A percentile compares a stretch with the other conserved stretches of the same genome.
Conservation (phyloP, 2,113 vertebrate species). For the Talpa occidentalis region DNA sequence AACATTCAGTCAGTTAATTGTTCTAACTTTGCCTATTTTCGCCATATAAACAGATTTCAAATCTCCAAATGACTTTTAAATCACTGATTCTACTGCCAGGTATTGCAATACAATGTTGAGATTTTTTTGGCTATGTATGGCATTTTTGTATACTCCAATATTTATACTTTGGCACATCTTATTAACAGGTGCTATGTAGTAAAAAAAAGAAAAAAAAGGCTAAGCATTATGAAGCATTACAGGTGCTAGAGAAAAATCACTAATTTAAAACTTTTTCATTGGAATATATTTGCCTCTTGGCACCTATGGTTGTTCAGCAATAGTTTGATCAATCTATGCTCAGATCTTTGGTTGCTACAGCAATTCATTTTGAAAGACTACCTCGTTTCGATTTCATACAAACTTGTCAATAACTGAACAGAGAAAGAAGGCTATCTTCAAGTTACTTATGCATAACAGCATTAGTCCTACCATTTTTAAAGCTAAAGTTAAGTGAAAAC, state of each 20-base stretch:
- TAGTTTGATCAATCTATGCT: conserved; percentile 33
- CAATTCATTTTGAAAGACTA: conserved; percentile 58
- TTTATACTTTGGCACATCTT: conserved; percentile 59
- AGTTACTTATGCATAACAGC: neutral
- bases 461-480: neutral
- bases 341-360: neutral
- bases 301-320: conserved; percentile 51
- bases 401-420: neutral
- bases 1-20: conserved; percentile 3
- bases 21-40: conserved; percentile 34
- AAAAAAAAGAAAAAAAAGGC: neutral
- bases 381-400: conserved; percentile 32
- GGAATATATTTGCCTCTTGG: conserved; percentile 60
- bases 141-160: conserved; percentile 35
- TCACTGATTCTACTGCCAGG: conserved; percentile 61
- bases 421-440: neutral
- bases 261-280: conserved; percentile 42
- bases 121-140: conserved; percentile 53
- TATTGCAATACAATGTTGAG: conserved; percentile 53
- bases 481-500: neutral
- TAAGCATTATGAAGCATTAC: neutral
- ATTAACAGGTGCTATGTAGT: conserved; percentile 69
- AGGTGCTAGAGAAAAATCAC: neutral
- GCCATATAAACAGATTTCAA: conserved; percentile 67
- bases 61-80: conserved; percentile 67